These are phyloP conservation scores for Gonocerus acuteangulatus DNA, from an alignment of 2,888 invertebrate species.

Conservation along the genomic window DNA sequence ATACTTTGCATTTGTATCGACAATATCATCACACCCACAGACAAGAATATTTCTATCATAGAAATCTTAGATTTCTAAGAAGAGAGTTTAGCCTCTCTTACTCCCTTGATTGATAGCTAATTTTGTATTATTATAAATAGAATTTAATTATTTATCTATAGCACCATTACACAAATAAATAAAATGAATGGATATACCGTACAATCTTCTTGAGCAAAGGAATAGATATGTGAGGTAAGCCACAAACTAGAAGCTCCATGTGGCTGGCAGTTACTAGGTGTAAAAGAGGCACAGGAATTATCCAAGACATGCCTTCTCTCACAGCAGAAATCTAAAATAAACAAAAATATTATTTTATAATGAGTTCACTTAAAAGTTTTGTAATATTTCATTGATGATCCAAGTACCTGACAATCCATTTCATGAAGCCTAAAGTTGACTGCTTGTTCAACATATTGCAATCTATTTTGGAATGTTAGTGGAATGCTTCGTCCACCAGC, in stretches of 20 bases:
- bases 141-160: too few species aligned
- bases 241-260: constrained; percentile 57
- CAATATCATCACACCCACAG: too few species aligned
- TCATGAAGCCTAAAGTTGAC: constrained; percentile 54
- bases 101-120: too few species aligned
- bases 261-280: constrained; percentile 53
- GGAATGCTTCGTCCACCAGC: constrained; percentile 55
- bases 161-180: too few species aligned
- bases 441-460: constrained; percentile 54
- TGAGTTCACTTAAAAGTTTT: not conserved
- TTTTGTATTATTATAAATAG: too few species aligned
- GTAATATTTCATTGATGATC: too few species aligned
- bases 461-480: constrained; percentile 52
- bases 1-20: too few species aligned
- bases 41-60: too few species aligned
- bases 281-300: constrained; percentile 56
- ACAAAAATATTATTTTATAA: not conserved
- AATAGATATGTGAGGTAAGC: constrained; percentile 54
- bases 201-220: constrained; percentile 54
- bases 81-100: too few species aligned
- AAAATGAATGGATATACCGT: too few species aligned
- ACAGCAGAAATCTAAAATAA: constrained; percentile 47
- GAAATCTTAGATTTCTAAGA: too few species aligned
- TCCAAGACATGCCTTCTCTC: constrained; percentile 56
- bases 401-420: constrained; percentile 56